Conservation (phyloP, 2,888 invertebrate genomes). For the Rhagonycha lutea region DNA sequence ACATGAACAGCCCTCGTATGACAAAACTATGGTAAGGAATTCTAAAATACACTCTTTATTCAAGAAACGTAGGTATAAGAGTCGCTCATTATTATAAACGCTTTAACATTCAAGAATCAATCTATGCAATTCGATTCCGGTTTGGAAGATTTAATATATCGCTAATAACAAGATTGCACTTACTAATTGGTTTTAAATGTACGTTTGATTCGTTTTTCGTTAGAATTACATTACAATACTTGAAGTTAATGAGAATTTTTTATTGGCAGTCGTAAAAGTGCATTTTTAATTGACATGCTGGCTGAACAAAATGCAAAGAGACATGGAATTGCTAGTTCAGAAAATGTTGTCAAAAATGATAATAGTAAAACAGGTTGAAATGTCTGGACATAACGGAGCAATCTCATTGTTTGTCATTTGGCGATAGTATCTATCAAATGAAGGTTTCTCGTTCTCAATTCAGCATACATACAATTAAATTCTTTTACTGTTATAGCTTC, state of each 20-base stretch:
- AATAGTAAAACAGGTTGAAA: background rate
- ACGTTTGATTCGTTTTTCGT: background rate
- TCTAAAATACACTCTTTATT: background rate
- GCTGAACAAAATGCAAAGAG: background rate
- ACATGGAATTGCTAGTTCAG: background rate
- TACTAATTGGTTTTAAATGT: background rate
- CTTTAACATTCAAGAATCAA: background rate
- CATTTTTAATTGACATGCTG: background rate
- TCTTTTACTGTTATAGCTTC: slow-evolving; percentile 7
- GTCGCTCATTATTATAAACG: background rate
- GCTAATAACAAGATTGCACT: background rate
- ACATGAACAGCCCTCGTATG: background rate
- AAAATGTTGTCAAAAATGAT: background rate
- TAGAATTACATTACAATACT: background rate
- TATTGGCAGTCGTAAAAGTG: background rate
- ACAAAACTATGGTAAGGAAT: background rate
- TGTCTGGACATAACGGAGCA: background rate
- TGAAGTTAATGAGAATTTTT: background rate
- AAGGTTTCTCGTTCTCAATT: slow-evolving; percentile 8
- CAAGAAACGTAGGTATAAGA: background rate
- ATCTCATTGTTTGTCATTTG: background rate
- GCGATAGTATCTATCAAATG: background rate
- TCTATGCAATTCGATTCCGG: background rate
- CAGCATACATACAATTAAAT: slow-evolving; percentile 8
- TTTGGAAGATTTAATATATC: background rate